Evolutionary conservation across 1,140 invertebrate species (phyloP), one percentile per base, ranked within the genome.

Genomic region (Paralvinella palmiformis): DNA sequence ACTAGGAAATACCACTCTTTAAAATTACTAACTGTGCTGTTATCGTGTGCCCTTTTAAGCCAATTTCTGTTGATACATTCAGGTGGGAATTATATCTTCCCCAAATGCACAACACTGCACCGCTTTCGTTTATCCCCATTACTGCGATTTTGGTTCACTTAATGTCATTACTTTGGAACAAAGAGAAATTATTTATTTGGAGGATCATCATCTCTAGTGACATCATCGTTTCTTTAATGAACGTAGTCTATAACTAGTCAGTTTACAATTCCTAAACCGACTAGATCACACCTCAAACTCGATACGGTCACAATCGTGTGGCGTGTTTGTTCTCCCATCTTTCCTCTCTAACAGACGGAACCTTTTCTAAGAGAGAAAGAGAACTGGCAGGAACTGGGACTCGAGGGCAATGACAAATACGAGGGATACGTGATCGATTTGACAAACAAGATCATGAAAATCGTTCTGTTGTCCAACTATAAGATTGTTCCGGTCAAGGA

Each of bases 401-500:
- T 13, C 4, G 83, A 83, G 33, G 91, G 90, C 7, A 92, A 94
- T 73, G 89, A 92, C 62, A 80, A 85, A 45, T 95, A 89, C 74
- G 89, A 94, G 77, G 78, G 78, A 1, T 80, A 74, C 60, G 78
- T 76, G 63, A 68, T 72, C 1, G 78, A 80, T 57, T 64, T 80
- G 32, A 63, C 72, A 15, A 61, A 69, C 45, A 63, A 72, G 29
- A 62, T 70, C 15, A 65, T 68, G 3, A 59, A 70, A 15, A 60
- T 65, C 36, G 52, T 77, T 7, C 50, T 57, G 7, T 20, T 92
- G 20, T 98, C 98, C 81, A 89, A 95, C 68, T 98, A 96, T 77
- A 85, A 85, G 48, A 90, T 98, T 57, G 85, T 89, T 59, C 80
- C 96, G 29, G 94, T 96, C 0, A 89, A 91, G 0, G 95, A 97